phyloP scores from a whole-genome alignment of 2,113 vertebrate genomes.

The Myodes glareolus region DNA sequence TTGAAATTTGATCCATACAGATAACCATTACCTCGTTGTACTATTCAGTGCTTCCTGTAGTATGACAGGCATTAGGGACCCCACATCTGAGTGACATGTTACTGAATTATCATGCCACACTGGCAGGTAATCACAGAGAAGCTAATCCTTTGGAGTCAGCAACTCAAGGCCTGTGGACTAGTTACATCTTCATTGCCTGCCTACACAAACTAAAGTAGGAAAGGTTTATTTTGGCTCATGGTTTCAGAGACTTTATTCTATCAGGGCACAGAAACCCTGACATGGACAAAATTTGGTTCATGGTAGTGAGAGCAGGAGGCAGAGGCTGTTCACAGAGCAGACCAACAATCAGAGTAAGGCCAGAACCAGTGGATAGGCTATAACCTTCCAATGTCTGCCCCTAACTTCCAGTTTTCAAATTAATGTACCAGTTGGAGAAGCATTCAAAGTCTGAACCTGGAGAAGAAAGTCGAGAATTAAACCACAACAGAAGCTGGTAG shows the following conservation, averaged over 20 bases:
- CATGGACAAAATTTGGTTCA: background rate
- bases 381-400: background rate
- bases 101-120: background rate
- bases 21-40: background rate
- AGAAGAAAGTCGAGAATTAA: no score
- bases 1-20: background rate
- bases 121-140: rapidly evolving
- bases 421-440: background rate
- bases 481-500: background rate
- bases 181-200: background rate
- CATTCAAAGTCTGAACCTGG: background rate
- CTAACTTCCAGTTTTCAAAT: background rate
- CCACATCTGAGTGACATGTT: background rate
- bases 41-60: background rate
- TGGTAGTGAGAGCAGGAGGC: background rate
- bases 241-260: background rate
- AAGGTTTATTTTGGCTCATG: background rate
- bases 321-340: background rate
- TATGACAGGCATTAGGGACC: background rate
- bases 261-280: background rate
- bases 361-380: background rate
- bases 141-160: background rate
- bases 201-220: background rate
- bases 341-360: background rate
- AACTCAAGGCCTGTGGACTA: background rate